phyloP scores from a whole-genome alignment of 2,113 vertebrate species.

The Tragelaphus strepsiceros region DNA sequence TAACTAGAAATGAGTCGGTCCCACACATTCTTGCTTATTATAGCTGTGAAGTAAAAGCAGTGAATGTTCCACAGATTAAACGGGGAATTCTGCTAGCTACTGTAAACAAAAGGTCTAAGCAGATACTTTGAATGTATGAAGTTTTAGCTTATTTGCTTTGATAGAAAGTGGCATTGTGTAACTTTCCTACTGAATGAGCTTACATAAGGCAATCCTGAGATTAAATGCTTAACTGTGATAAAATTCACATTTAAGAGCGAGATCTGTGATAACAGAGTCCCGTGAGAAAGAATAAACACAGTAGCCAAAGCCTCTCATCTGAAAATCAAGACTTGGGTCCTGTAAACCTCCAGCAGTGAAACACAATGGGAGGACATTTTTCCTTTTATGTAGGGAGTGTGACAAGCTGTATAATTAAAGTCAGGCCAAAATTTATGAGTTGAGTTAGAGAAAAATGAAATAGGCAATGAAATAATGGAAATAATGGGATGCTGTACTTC shows the following conservation, averaged over 20 bases:
- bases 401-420: neutral
- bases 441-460: neutral
- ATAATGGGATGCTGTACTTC: neutral
- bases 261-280: neutral
- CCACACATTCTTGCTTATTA: neutral
- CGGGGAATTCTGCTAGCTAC: neutral
- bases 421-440: neutral
- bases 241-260: slow-evolving; percentile 1
- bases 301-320: neutral
- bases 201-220: neutral
- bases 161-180: neutral
- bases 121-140: neutral
- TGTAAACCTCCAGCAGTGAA: neutral
- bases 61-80: neutral
- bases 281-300: neutral
- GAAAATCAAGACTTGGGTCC: neutral
- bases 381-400: neutral
- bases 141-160: neutral
- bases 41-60: neutral
- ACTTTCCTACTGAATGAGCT: neutral
- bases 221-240: neutral
- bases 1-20: neutral
- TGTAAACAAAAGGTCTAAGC: neutral
- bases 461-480: neutral
- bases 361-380: neutral